Conservation (phyloP, 2,888 invertebrate genomes). For the Agrochola lychnidis region DNA sequence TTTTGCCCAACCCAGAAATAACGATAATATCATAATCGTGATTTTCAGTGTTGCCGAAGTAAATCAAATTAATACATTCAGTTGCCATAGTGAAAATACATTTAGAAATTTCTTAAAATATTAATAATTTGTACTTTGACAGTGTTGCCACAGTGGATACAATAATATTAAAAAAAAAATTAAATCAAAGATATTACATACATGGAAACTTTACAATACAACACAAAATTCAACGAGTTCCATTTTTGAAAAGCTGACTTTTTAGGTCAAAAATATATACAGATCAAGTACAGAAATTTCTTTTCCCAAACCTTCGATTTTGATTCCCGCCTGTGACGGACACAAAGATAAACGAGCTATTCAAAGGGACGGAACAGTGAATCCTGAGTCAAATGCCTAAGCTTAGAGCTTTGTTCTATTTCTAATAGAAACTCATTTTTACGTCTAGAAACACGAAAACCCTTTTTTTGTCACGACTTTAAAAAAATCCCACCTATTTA, state of each 20-base stretch:
- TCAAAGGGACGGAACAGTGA: conserved; percentile 26
- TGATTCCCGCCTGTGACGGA: conserved; percentile 24
- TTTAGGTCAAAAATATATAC: neutral
- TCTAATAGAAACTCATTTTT: too few species aligned
- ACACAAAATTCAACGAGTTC: neutral
- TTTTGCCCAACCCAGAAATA: too few species aligned
- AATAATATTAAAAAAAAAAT: too few species aligned
- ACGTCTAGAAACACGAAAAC: neutral
- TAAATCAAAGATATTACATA: too few species aligned
- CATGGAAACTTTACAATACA: neutral
- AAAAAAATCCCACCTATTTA: neutral
- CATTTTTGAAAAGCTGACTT: neutral
- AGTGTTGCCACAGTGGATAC: too few species aligned
- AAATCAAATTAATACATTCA: too few species aligned
- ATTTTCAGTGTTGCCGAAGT: too few species aligned
- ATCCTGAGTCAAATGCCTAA: conserved; percentile 21
- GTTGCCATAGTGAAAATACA: too few species aligned
- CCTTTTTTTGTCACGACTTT: neutral
- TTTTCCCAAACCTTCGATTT: neutral
- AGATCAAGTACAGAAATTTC: neutral
- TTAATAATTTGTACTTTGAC: too few species aligned
- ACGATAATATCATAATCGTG: too few species aligned
- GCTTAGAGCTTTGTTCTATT: neutral
- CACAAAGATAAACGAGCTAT: conserved; percentile 48
- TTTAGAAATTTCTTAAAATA: too few species aligned